These are phyloP conservation scores for Plutella xylostella DNA, from an alignment of 2,888 invertebrate species.

Conservation along the genomic window DNA sequence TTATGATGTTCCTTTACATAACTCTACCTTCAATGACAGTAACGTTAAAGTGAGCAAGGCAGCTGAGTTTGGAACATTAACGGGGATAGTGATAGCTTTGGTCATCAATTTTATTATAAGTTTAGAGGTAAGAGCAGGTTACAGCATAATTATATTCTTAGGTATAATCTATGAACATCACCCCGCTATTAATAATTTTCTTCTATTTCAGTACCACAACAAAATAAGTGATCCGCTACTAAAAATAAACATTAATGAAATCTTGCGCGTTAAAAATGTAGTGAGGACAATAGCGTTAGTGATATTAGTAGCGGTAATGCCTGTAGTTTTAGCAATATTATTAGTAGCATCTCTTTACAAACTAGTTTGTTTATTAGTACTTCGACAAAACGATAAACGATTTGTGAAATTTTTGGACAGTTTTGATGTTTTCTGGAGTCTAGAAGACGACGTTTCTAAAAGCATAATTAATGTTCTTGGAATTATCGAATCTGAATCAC, in stretches of 20 bases:
- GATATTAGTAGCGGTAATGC: slow-evolving; percentile 24
- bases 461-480: slow-evolving; percentile 61
- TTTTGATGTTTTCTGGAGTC: slow-evolving; percentile 64
- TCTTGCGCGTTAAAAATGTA: slow-evolving; percentile 17
- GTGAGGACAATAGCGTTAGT: slow-evolving; percentile 20
- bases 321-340: slow-evolving; percentile 25
- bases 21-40: slow-evolving; percentile 4
- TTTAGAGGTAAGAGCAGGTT: slow-evolving; percentile 19
- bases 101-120: slow-evolving; percentile 20
- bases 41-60: slow-evolving; percentile 14
- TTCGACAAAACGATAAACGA: slow-evolving; percentile 32
- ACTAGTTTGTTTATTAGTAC: slow-evolving; percentile 30
- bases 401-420: slow-evolving; percentile 60
- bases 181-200: not conserved
- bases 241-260: slow-evolving; percentile 17
- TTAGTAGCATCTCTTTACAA: slow-evolving; percentile 30
- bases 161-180: not conserved
- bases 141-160: not conserved
- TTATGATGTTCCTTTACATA: not conserved
- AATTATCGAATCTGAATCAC: slow-evolving; percentile 42
- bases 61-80: slow-evolving; percentile 24
- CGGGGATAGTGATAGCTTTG: slow-evolving; percentile 26
- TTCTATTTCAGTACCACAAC: slow-evolving; percentile 21
- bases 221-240: slow-evolving; percentile 12
- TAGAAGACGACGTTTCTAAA: slow-evolving; percentile 51